phyloP scores from a whole-genome alignment of 2,888 invertebrate species.

The Melieria picta region DNA sequence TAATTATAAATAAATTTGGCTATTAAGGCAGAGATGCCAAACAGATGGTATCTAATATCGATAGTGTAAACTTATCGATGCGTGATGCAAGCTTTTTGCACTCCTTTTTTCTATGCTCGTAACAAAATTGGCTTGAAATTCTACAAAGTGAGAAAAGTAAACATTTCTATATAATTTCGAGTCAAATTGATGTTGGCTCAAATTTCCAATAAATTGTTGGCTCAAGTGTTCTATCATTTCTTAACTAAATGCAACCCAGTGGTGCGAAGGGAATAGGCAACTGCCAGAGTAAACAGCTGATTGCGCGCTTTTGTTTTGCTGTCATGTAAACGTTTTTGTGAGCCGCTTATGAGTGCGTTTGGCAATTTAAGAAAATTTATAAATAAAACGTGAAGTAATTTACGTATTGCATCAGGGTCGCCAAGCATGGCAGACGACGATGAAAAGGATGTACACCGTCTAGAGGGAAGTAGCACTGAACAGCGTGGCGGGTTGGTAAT shows the following conservation, averaged over 20 bases:
- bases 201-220: too few species aligned
- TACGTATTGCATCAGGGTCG: background rate
- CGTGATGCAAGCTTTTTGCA: too few species aligned
- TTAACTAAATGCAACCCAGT: constrained; percentile 1
- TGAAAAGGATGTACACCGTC: constrained; percentile 70
- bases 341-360: background rate
- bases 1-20: too few species aligned
- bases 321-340: constrained; percentile 17
- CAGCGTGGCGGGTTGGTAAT: constrained; percentile 77
- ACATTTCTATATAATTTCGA: too few species aligned
- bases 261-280: background rate
- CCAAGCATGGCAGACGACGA: constrained; percentile 44
- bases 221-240: too few species aligned
- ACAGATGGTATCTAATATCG: too few species aligned
- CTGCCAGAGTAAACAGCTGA: constrained; percentile 22
- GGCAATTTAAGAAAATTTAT: background rate
- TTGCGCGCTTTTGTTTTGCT: background rate
- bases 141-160: too few species aligned
- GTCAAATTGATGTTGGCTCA: too few species aligned
- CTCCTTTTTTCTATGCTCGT: too few species aligned
- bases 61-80: too few species aligned
- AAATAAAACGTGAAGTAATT: background rate
- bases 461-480: constrained; percentile 73
- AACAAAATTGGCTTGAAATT: too few species aligned
- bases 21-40: background rate